Conservation (phyloP, 35 echinoderm and acorn worm genomes). For the Ophioderma brevispina region DNA sequence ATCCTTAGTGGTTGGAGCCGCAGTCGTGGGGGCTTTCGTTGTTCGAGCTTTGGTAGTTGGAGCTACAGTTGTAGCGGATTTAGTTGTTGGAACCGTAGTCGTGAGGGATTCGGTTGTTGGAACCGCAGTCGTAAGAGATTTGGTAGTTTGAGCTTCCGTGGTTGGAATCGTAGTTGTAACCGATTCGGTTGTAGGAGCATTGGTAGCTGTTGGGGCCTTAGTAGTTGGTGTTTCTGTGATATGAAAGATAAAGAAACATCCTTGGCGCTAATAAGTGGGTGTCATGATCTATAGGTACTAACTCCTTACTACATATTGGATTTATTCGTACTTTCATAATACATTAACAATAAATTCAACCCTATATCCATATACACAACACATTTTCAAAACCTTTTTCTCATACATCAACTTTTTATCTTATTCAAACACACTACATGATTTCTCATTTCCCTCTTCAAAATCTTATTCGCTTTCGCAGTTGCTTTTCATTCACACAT, state of each 20-base stretch:
- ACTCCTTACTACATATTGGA: too few species aligned
- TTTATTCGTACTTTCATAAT: too few species aligned
- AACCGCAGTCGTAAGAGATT: neutral
- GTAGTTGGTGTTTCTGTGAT: neutral
- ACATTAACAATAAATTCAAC: too few species aligned
- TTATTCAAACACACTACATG: too few species aligned
- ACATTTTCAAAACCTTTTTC: too few species aligned
- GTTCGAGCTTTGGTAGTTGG: neutral
- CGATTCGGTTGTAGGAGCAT: neutral
- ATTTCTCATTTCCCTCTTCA: too few species aligned
- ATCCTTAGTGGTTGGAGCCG: neutral
- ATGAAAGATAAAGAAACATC: too few species aligned
- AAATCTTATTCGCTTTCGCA: too few species aligned
- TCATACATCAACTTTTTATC: too few species aligned
- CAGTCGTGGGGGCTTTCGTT: neutral
- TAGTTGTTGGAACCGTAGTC: neutral
- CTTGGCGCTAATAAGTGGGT: too few species aligned
- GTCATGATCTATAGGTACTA: neutral
- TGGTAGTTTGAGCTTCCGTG: neutral
- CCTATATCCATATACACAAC: too few species aligned
- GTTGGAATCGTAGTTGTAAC: neutral
- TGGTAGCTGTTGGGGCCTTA: neutral
- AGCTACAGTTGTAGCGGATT: neutral
- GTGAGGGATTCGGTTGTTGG: neutral
- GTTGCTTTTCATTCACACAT: too few species aligned